Conservation (phyloP, 2,888 invertebrate species). For the Colostygia pectinataria region DNA sequence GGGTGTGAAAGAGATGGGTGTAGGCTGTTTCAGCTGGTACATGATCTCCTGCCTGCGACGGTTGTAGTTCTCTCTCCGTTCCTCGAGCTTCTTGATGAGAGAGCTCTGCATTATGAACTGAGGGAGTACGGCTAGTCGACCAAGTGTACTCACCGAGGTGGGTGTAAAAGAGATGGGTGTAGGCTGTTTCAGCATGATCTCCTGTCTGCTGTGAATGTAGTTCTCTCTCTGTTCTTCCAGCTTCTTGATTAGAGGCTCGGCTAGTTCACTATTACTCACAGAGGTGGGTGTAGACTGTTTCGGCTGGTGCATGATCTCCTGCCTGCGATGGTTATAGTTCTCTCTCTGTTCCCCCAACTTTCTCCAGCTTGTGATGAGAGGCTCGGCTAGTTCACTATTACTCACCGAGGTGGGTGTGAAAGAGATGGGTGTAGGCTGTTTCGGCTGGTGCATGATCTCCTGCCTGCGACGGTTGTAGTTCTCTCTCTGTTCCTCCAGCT, state of each 20-base stretch:
- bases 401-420: slow-evolving; percentile 95
- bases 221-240: slow-evolving; percentile 59
- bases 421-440: slow-evolving; percentile 85
- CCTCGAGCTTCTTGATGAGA: slow-evolving; percentile 93
- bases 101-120: too few species aligned
- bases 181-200: too few species aligned
- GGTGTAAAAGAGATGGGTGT: slow-evolving; percentile 96
- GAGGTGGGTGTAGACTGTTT: too few species aligned
- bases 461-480: slow-evolving; percentile 90
- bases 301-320: too few species aligned
- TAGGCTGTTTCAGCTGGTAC: slow-evolving; percentile 63
- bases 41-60: slow-evolving; percentile 88
- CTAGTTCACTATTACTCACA: too few species aligned
- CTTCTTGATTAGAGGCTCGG: too few species aligned
- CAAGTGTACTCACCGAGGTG: slow-evolving; percentile 89
- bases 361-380: too few species aligned
- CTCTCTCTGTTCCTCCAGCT: slow-evolving; percentile 93
- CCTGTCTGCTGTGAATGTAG: too few species aligned
- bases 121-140: slow-evolving; percentile 92
- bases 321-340: too few species aligned
- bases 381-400: too few species aligned
- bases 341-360: slow-evolving; percentile 64
- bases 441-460: slow-evolving; percentile 74
- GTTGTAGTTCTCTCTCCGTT: slow-evolving; percentile 90
- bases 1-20: slow-evolving; percentile 94